Percentiles rank a stretch among this genome's conserved stretches.
These are phyloP conservation scores for Neolamprologus fasciatus DNA, from an alignment of 2,113 vertebrate genomes.

Conservation along the genomic window DNA sequence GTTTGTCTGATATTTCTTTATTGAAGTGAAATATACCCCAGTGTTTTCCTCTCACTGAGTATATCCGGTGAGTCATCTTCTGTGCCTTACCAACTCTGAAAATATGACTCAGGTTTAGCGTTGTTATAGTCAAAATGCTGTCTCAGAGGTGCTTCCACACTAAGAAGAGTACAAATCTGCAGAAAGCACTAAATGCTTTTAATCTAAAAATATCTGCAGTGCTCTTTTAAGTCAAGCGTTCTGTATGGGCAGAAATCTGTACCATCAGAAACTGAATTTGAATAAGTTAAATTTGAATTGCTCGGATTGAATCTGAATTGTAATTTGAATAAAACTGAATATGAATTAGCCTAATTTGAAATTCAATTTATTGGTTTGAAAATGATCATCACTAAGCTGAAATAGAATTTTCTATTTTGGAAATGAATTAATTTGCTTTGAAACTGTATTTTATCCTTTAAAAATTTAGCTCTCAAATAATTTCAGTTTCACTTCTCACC, in stretches of 20 bases:
- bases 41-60: background rate
- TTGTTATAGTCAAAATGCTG: background rate
- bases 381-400: background rate
- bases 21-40: background rate
- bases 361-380: background rate
- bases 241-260: background rate
- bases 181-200: background rate
- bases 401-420: background rate
- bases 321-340: background rate
- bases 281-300: background rate
- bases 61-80: constrained; percentile 4
- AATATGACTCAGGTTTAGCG: constrained; percentile 12
- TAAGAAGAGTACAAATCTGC: background rate
- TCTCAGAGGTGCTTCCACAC: background rate
- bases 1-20: background rate
- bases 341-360: accelerated
- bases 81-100: background rate
- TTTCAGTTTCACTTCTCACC: background rate
- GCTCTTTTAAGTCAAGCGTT: background rate
- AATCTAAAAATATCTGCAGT: background rate
- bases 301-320: background rate
- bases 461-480: accelerated
- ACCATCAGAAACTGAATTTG: background rate
- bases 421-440: background rate
- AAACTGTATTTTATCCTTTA: background rate